Conservation (phyloP, 2,888 invertebrate genomes). For the Athalia circularis region DNA sequence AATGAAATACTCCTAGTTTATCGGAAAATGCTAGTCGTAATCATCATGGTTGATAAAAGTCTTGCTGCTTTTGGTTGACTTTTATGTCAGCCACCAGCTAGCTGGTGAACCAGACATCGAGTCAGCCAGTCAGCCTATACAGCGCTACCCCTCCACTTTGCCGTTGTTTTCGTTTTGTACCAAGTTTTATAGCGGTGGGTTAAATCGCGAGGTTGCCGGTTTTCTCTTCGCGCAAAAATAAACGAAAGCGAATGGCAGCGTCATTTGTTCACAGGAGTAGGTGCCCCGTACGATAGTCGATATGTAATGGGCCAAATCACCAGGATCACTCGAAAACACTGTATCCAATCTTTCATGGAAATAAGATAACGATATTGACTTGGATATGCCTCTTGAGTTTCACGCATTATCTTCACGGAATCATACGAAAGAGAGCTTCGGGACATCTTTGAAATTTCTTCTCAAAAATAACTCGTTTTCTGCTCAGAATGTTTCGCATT, state of each 20-base stretch:
- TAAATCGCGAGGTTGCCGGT: conserved; percentile 67
- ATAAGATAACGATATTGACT: too few relatives aligned
- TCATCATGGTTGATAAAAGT: conserved; percentile 32
- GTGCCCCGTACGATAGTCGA: not conserved
- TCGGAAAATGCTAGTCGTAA: conserved; percentile 17
- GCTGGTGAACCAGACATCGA: conserved; percentile 8
- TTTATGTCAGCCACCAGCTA: conserved; percentile 10
- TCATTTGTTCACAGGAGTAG: conserved; percentile 22
- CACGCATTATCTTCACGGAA: too few relatives aligned
- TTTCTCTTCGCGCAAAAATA: conserved; percentile 58
- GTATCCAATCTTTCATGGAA: too few relatives aligned
- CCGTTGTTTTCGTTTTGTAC: conserved; percentile 64
- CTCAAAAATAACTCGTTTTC: too few relatives aligned
- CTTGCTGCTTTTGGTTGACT: conserved; percentile 5
- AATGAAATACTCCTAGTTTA: not conserved
- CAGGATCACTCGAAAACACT: too few relatives aligned
- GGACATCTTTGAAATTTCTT: too few relatives aligned
- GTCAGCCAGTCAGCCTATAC: conserved; percentile 28
- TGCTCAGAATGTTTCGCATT: not conserved
- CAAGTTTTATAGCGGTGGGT: conserved; percentile 62
- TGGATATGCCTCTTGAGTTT: too few relatives aligned
- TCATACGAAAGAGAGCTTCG: too few relatives aligned
- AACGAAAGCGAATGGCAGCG: conserved; percentile 52
- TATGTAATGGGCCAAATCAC: not conserved
- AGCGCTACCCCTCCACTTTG: conserved; percentile 43